Percentiles rank a stretch among this genome's conserved stretches.
Conservation (phyloP, 2,888 invertebrate genomes). For the Conops quadrifasciatus region DNA sequence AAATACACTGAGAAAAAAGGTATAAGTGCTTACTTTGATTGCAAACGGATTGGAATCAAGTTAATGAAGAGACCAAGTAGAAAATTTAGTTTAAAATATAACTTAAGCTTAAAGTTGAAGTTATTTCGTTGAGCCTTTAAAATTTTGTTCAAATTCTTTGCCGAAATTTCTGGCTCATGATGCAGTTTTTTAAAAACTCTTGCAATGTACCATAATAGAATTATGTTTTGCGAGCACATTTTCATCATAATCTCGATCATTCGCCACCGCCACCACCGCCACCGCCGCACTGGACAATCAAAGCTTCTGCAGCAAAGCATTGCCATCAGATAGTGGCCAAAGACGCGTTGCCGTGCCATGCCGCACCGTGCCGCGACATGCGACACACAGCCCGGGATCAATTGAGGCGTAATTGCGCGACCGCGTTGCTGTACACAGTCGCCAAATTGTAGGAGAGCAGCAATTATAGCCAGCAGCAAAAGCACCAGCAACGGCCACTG, state of each 20-base stretch:
- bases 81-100: too few relatives aligned
- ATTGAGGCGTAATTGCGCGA: conserved; percentile 29
- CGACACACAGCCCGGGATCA: conserved; percentile 27
- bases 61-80: too few relatives aligned
- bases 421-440: conserved; percentile 19
- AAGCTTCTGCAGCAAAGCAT: conserved; percentile 30
- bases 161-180: not conserved
- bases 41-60: too few relatives aligned
- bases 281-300: conserved; percentile 33
- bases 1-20: conserved; percentile 1
- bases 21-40: not conserved
- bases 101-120: too few relatives aligned
- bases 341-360: conserved; percentile 11
- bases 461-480: conserved; percentile 36
- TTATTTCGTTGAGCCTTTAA: too few relatives aligned
- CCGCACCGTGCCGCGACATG: conserved; percentile 27
- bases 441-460: conserved; percentile 38
- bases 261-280: conserved; percentile 22
- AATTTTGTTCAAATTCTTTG: not conserved
- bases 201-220: conserved; percentile 7
- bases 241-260: conserved; percentile 26
- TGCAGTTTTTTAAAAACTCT: not conserved
- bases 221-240: conserved; percentile 29
- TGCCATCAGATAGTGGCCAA: conserved; percentile 23
- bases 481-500: conserved; percentile 4